Percentiles rank a stretch among this genome's conserved stretches.
Evolutionary conservation across 2,113 vertebrate species (phyloP).

Genomic region (Thamnaconus septentrionalis): DNA sequence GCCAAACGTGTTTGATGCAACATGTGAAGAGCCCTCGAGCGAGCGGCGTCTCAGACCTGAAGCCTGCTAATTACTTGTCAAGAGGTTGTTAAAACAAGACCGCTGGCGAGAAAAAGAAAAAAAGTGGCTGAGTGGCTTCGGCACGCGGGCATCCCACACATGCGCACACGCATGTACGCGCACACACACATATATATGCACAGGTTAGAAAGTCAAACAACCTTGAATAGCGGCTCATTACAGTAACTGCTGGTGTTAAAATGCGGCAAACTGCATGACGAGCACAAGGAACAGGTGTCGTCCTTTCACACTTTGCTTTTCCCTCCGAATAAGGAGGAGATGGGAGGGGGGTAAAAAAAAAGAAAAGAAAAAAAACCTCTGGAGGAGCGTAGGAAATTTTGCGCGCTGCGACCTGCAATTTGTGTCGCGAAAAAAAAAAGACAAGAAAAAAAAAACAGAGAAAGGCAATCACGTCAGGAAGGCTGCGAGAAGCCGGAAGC

Average conservation of each 20-base stretch:
- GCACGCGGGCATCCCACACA: too few species aligned
- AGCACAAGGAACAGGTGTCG: conserved; percentile 38
- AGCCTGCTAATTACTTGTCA: conserved; percentile 69
- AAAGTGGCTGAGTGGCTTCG: too few species aligned
- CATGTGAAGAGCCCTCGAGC: conserved; percentile 58
- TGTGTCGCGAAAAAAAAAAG: too few species aligned
- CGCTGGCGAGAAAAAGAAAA: conserved; percentile 26
- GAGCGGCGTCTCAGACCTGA: conserved; percentile 51
- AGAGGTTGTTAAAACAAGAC: conserved; percentile 67
- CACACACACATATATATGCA: conserved; percentile 11
- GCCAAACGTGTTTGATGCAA: conserved; percentile 39
- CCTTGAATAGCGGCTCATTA: conserved; percentile 41
- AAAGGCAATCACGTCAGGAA: conserved; percentile 38
- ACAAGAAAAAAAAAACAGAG: conserved; percentile 27
- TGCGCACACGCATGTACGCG: background rate
- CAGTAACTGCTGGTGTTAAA: conserved; percentile 36
- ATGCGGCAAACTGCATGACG: conserved; percentile 16
- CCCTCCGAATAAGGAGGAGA: background rate
- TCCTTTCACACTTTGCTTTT: conserved; percentile 10
- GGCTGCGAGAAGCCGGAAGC: conserved; percentile 13
- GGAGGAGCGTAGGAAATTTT: too few species aligned
- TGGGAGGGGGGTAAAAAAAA: too few species aligned
- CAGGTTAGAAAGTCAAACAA: conserved; percentile 35
- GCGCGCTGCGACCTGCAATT: too few species aligned
- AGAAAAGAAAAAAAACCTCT: too few species aligned